A percentile compares a stretch with the other conserved stretches of the same genome.
phyloP scores from a whole-genome alignment of 2,888 invertebrate species.

The Proisotoma minuta region DNA sequence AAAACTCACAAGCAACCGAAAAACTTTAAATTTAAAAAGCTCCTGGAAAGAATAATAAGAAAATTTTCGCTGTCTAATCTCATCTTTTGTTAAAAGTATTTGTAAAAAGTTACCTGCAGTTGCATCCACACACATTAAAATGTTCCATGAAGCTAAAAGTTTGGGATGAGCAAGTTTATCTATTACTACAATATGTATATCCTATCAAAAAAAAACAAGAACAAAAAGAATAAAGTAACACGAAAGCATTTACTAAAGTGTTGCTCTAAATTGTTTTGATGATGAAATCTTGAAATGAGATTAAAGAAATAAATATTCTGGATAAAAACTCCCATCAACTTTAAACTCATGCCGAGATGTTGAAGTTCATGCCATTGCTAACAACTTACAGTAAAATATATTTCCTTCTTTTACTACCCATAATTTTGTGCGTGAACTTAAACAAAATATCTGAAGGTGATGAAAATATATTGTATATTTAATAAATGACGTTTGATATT shows the following conservation, averaged over 20 bases:
- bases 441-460: no score
- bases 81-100: no score
- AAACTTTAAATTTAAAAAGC: background rate
- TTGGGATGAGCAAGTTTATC: no score
- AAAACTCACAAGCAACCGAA: conserved; percentile 2
- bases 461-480: no score
- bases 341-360: background rate
- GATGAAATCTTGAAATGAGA: background rate
- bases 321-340: background rate
- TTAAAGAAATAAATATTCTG: background rate
- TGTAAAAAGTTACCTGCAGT: no score
- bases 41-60: background rate
- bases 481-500: no score
- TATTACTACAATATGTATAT: no score
- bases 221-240: background rate
- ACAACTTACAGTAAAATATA: no score
- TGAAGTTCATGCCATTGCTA: background rate
- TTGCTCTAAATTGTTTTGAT: background rate
- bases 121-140: no score
- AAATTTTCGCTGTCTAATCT: background rate
- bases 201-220: background rate
- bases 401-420: no score
- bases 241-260: background rate
- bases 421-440: no score
- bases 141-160: no score